Base-by-base conservation (phyloP, 2,797 vertebrate species). In the Gouania willdenowi region DNA sequence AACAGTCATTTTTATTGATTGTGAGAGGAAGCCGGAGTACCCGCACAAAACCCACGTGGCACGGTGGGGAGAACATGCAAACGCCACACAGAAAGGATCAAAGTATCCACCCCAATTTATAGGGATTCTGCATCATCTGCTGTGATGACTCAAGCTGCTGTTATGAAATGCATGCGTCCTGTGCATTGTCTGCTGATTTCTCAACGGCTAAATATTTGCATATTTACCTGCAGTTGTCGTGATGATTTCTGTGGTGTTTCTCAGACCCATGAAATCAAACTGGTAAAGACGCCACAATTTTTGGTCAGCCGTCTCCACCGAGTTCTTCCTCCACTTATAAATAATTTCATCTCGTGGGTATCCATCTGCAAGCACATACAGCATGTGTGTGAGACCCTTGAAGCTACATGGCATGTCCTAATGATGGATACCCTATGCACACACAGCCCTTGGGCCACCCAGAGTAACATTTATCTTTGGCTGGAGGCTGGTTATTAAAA, bases 201-300 rank as follows among this genome's bases (percentile, higher is more conserved):
- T n/a, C n/a, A n/a, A n/a, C n/a, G n/a, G n/a, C n/a, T n/a, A n/a
- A n/a, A n/a, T n/a, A n/a, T n/a, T n/a, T n/a, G n/a, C n/a, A n/a
- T 42, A 53, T 32, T 82, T 83, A 97, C 95, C 94, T 88, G 95
- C 88, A 41, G 91, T 92, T 0, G 95, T 97, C 57, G 91, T 90
- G 65, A 97, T 83, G 15, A 90, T 74, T 59, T 93, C 92, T 0
- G 94, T 90, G 1, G 93, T 95, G 75, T 98, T 98, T 66, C 94
- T 87, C 61, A 97, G 87, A 41, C 95, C 95, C 93, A 94, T 92
- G 67, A 98, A 98, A 53, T 97, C 93, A 80, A 98, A 98, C 76
- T 98, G 95, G 75, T 98, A 98, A 10, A 98, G 93, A 41, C 94
- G 85, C 95, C 95, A 98, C 48, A 92, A 94, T 62, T 95, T 95